Conservation (phyloP, 1,140 invertebrate species). For the Babylonia areolata region DNA sequence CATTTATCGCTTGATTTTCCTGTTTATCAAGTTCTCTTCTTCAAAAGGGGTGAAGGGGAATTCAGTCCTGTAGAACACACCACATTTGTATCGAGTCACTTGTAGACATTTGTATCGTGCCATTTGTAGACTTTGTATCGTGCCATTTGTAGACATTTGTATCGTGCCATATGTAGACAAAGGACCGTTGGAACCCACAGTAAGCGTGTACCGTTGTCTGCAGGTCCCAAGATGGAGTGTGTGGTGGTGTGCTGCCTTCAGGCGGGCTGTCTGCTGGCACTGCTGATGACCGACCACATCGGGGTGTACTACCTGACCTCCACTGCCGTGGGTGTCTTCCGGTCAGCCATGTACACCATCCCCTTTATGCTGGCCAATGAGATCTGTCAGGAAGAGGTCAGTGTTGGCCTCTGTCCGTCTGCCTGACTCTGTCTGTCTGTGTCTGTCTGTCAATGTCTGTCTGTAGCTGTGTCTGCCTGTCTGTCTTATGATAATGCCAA, state of each 20-base stretch:
- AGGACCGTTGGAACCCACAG: no score
- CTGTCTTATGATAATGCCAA: no score
- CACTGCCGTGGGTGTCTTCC: neutral
- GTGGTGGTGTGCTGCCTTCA: neutral
- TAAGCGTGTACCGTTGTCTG: neutral
- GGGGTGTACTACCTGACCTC: neutral
- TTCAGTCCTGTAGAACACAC: no score
- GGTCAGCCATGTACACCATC: conserved; percentile 20
- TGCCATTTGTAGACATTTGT: no score
- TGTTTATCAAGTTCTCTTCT: no score
- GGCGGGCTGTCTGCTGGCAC: neutral
- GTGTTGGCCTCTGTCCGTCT: neutral
- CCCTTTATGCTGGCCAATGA: conserved; percentile 32
- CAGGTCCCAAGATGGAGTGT: neutral
- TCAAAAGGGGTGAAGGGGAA: no score
- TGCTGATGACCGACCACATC: neutral
- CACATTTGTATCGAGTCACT: no score
- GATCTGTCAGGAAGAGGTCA: conserved; percentile 4
- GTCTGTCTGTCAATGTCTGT: neutral
- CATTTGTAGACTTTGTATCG: no score
- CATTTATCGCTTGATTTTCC: no score
- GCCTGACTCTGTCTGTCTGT: neutral
- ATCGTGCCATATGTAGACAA: no score
- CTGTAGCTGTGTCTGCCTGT: no score
- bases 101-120: no score